These are phyloP conservation scores for Tenualosa ilisha DNA, from an alignment of 2,797 vertebrate species.

Conservation along the genomic window DNA sequence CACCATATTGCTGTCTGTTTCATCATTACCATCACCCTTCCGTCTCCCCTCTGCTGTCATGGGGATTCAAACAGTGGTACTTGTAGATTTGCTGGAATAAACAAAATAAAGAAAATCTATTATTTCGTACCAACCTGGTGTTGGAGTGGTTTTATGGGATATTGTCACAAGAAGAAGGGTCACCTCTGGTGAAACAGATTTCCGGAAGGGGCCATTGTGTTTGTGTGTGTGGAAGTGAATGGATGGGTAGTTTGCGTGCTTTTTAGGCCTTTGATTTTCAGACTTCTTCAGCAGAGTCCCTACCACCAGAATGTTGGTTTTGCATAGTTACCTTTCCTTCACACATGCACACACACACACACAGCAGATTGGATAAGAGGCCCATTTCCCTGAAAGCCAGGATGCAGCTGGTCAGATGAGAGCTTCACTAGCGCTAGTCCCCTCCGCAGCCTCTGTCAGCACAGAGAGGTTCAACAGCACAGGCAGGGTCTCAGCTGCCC, in stretches of 20 bases:
- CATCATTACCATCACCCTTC: constrained; percentile 41
- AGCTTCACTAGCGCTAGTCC: background rate
- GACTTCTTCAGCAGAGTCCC: too few species aligned
- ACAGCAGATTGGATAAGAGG: background rate
- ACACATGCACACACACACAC: background rate
- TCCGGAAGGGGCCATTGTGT: background rate
- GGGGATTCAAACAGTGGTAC: constrained; percentile 64
- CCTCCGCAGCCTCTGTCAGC: background rate
- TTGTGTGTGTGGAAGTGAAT: background rate
- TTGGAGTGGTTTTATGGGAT: background rate
- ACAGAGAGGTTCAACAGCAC: background rate
- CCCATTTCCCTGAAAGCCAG: background rate
- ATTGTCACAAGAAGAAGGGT: background rate
- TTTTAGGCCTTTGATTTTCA: too few species aligned
- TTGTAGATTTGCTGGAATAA: constrained; percentile 80
- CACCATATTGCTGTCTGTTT: constrained; percentile 44
- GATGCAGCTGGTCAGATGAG: background rate
- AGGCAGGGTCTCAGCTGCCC: background rate
- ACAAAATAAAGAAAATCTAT: constrained; percentile 79
- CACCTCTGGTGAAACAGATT: background rate
- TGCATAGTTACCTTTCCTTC: background rate
- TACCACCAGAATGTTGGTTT: background rate
- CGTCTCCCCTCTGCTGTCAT: constrained; percentile 54
- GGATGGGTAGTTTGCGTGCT: too few species aligned
- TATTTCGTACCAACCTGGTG: constrained; percentile 70